phyloP scores from a whole-genome alignment of 1,140 invertebrate genomes.

The Halyomorpha halys region DNA sequence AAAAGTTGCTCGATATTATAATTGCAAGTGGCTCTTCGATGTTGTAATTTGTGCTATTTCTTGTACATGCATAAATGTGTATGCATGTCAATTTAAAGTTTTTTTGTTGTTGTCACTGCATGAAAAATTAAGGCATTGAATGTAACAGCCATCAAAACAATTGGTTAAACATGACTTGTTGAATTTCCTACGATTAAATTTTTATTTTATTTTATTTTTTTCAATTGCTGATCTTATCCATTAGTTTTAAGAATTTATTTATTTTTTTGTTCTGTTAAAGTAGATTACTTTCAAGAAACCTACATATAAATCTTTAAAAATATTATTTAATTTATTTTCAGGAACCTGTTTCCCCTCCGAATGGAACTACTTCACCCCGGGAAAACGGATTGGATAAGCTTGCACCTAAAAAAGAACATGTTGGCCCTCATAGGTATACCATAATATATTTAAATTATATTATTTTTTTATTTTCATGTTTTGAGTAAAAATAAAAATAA shows the following conservation, averaged over 20 bases:
- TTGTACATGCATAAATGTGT: constrained; percentile 10
- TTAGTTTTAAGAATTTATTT: not conserved
- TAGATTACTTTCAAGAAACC: not conserved
- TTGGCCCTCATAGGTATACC: constrained; percentile 43
- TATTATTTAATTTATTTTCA: constrained; percentile 23
- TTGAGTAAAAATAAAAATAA: too few species aligned
- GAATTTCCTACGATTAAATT: not conserved
- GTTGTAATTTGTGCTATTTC: constrained; percentile 6
- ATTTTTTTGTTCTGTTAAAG: not conserved
- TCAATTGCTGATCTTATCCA: not conserved
- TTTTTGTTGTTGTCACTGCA: constrained; percentile 11
- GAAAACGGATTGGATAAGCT: constrained; percentile 65
- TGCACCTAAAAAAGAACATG: constrained; percentile 49
- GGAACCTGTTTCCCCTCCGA: constrained; percentile 54
- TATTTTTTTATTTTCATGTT: too few species aligned
- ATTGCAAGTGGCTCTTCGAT: constrained; percentile 11
- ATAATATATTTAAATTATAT: too few species aligned
- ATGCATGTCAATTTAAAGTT: constrained; percentile 1
- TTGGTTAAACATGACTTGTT: constrained; percentile 2
- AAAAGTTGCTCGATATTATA: not conserved
- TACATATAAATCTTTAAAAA: not conserved
- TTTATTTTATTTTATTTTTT: too few species aligned
- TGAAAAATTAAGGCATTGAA: not conserved
- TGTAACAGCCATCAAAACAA: not conserved
- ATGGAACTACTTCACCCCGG: constrained; percentile 65